A percentile compares a stretch with the other conserved stretches of the same genome.
phyloP scores from a whole-genome alignment of 64 coral and sea anemone genomes.

The Actinia equina region DNA sequence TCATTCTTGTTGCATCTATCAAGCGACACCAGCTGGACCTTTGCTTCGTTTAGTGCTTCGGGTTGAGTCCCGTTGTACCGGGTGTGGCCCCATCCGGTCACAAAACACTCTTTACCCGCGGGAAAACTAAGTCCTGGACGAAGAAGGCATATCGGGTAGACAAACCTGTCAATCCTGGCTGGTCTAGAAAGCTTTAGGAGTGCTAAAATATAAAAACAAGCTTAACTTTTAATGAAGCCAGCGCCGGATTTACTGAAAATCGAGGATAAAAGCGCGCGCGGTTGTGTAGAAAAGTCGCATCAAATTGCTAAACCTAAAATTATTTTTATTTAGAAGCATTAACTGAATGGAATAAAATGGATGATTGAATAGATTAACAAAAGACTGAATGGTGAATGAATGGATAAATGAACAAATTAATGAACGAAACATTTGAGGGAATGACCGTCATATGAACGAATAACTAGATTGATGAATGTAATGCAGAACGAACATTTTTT shows the following conservation, averaged over 20 bases:
- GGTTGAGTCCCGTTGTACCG: conserved; percentile 3
- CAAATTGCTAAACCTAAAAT: no score
- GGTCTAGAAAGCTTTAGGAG: not conserved
- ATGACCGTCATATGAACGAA: no score
- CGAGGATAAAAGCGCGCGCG: no score
- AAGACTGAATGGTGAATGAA: not conserved
- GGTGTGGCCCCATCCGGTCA: conserved; percentile 18
- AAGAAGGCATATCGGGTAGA: conserved; percentile 11
- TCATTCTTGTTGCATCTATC: conserved; percentile 10
- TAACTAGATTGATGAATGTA: not conserved
- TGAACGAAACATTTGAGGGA: no score
- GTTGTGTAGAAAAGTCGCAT: no score
- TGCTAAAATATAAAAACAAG: not conserved
- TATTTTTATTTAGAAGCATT: no score
- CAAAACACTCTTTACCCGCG: conserved; percentile 7
- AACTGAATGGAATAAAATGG: no score
- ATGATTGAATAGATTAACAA: no score
- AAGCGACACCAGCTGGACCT: not conserved
- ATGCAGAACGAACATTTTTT: not conserved
- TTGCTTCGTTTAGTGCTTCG: conserved; percentile 17
- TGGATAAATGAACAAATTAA: no score
- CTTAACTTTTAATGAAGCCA: no score
- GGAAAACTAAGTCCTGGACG: not conserved
- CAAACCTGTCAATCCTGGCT: not conserved
- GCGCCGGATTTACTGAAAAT: no score